phyloP scores from a whole-genome alignment of 1,140 invertebrate genomes.

The Drosophila melanica region DNA sequence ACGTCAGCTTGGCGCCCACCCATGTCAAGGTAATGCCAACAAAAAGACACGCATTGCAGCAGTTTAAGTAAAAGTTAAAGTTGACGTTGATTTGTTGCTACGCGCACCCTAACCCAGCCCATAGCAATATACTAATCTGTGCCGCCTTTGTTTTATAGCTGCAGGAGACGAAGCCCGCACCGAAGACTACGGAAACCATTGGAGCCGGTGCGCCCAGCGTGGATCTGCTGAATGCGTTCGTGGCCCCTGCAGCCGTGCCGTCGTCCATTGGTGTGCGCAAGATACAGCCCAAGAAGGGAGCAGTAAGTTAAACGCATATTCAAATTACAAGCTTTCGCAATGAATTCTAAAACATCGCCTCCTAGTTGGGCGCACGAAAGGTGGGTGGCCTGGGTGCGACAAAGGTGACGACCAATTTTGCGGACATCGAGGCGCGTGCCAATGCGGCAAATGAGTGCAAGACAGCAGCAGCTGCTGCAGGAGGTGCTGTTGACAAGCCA shows the following conservation, averaged over 20 bases:
- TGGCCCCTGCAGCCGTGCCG: conserved; percentile 44
- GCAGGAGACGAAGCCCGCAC: conserved; percentile 52
- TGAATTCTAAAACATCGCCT: not conserved
- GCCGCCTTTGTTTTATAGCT: conserved; percentile 31
- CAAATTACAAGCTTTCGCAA: too few species aligned
- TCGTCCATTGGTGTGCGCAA: conserved; percentile 88
- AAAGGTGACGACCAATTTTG: conserved; percentile 96
- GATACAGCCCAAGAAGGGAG: conserved; percentile 87
- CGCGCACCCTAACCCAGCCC: not conserved
- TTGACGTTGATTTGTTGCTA: conserved; percentile 4
- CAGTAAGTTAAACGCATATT: conserved; percentile 84
- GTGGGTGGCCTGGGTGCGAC: conserved; percentile 98
- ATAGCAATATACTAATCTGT: not conserved
- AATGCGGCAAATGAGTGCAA: conserved; percentile 90
- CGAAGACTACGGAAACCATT: conserved; percentile 27
- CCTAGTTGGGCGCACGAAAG: conserved; percentile 89
- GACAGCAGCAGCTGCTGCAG: conserved; percentile 74
- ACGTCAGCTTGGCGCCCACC: conserved; percentile 40
- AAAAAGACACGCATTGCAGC: conserved; percentile 31
- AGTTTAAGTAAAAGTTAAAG: conserved; percentile 16
- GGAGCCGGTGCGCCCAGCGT: conserved; percentile 79
- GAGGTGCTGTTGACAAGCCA: conserved; percentile 81
- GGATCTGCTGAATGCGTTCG: conserved; percentile 78
- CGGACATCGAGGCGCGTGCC: conserved; percentile 96
- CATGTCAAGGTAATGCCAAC: conserved; percentile 38